Evolutionary conservation across 1,140 invertebrate genomes (phyloP).

Genomic region (Hetaerina americana): DNA sequence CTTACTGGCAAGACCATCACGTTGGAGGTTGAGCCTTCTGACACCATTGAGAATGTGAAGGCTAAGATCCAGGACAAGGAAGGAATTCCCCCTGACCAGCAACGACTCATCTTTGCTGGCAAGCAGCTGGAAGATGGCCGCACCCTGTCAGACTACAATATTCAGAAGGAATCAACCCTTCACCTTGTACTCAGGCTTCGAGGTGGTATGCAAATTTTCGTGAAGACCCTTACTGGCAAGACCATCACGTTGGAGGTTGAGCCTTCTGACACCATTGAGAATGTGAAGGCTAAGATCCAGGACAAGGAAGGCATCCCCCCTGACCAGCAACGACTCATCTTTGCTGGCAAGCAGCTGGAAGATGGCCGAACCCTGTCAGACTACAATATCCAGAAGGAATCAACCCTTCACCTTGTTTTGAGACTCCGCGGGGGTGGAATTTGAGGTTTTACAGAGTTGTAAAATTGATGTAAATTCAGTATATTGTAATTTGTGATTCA

Average conservation of each 20-base stretch:
- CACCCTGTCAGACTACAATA: slow-evolving; percentile 61
- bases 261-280: slow-evolving; percentile 59
- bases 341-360: slow-evolving; percentile 69
- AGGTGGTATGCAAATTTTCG: slow-evolving; percentile 73
- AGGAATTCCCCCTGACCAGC: slow-evolving; percentile 37
- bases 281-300: slow-evolving; percentile 66
- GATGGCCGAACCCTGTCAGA: slow-evolving; percentile 49
- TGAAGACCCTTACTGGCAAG: slow-evolving; percentile 75
- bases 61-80: slow-evolving; percentile 38
- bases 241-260: slow-evolving; percentile 72
- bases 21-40: slow-evolving; percentile 33
- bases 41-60: slow-evolving; percentile 20
- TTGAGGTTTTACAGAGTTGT: no score
- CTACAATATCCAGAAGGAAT: slow-evolving; percentile 65
- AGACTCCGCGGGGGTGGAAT: slow-evolving; percentile 37
- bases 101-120: slow-evolving; percentile 34
- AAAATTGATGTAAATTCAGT: no score
- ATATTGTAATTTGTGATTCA: no score
- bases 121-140: slow-evolving; percentile 46
- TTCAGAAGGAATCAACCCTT: slow-evolving; percentile 81
- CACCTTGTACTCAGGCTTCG: slow-evolving; percentile 75
- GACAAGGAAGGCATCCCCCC: slow-evolving; percentile 41
- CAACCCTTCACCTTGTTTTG: slow-evolving; percentile 69
- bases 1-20: slow-evolving; percentile 45
- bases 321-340: slow-evolving; percentile 47